A percentile compares a stretch with the other conserved stretches of the same genome.
Evolutionary conservation across 2,888 invertebrate genomes (phyloP).

Genomic region (Sicus ferrugineus): DNA sequence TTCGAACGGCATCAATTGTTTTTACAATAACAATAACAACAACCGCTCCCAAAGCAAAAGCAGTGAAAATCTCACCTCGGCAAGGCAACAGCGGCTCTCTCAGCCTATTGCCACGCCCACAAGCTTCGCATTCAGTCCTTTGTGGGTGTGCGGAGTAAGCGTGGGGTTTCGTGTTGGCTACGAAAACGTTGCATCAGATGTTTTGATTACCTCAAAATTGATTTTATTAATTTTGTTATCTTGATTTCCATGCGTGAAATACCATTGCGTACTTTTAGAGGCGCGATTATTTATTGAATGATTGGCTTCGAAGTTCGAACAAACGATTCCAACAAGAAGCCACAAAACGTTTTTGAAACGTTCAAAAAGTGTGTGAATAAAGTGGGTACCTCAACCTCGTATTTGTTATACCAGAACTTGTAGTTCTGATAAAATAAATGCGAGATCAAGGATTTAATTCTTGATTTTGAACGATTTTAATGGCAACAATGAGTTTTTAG

Average conservation of each 20-base stretch:
- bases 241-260: neutral
- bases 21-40: constrained; percentile 9
- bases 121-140: neutral
- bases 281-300: neutral
- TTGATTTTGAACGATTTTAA: too few relatives aligned
- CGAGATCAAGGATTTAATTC: too few relatives aligned
- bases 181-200: neutral
- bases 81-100: too few relatives aligned
- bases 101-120: neutral
- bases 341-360: neutral
- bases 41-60: neutral
- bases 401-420: neutral
- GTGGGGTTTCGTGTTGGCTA: neutral
- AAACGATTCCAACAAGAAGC: neutral
- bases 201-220: neutral
- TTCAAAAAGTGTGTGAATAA: neutral
- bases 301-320: neutral
- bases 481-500: too few relatives aligned
- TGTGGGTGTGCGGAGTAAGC: neutral
- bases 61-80: neutral
- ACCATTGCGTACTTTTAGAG: neutral
- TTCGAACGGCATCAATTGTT: constrained; percentile 26
- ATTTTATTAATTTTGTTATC: neutral
- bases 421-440: neutral
- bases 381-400: neutral